Evolutionary conservation across 1,140 invertebrate genomes (phyloP), one percentile per base, ranked within the genome.

Genomic region (Calliopsis andreniformis): DNA sequence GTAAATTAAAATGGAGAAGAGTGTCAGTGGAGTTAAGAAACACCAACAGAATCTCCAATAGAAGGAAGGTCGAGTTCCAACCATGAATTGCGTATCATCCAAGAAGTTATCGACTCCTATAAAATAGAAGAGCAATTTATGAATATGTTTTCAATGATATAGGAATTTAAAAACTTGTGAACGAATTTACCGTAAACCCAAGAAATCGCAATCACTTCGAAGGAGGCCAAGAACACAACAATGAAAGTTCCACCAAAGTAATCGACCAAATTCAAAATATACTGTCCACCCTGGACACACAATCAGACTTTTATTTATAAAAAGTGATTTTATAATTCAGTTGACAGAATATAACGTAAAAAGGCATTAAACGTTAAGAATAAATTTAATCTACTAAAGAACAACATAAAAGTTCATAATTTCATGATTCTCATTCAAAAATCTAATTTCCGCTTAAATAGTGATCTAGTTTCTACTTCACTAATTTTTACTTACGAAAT

Each of bases 21-120:
- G 93, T 16, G 95, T 91, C 16, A 95, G 86, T 0, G 96, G 96
- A 10, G 96, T 95, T 30, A 96, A 89, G 53, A 96, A 93, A 14
- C 93, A 93, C 97, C 97, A 97, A 79, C 96, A 96, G 18, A 96
- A 89, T 84, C 95, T 94, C 96, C 96, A 97, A 88, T 96, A 97
- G 12, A 94, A 89, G 3, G 95, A 94, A 0, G 95, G 94, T 76
- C 94, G 93, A 23, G 92, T 92, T 7, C 94, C 94, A 25, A 96
- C 88, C 96, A 97, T 97, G 64, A 93, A 95, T 80, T 94, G 94
- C n/a, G 94, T 92, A 69, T 95, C 94, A 20, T 92, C 80, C 78
- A 94, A 93, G 16, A 95, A 82, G 53, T 94, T 93, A 71, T 94
- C 93, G 2, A 95, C 85, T 59, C 94, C 94, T 94, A 84, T 30